phyloP scores from a whole-genome alignment of 2,888 invertebrate species.

The Pachliopta kotzebuea region DNA sequence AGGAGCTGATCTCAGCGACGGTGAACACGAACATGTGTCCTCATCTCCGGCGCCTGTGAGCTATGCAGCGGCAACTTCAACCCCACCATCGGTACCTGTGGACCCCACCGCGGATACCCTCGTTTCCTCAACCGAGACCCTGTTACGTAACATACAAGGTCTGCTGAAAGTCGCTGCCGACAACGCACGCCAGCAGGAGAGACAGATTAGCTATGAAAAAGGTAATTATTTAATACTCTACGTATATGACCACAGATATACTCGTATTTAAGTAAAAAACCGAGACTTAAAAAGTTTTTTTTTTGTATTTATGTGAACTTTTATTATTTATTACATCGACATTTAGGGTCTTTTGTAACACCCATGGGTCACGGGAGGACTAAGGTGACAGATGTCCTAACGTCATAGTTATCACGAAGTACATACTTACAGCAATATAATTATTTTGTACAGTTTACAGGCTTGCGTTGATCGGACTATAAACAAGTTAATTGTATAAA shows the following conservation, averaged over 20 bases:
- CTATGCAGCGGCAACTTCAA: constrained; percentile 87
- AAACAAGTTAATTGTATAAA: too few relatives aligned
- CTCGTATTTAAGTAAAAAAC: too few relatives aligned
- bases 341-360: too few relatives aligned
- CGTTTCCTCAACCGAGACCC: constrained; percentile 94
- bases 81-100: constrained; percentile 68
- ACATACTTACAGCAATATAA: too few relatives aligned
- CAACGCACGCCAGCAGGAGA: constrained; percentile 97
- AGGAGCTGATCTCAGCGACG: constrained; percentile 88
- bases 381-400: too few relatives aligned
- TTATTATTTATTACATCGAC: too few relatives aligned
- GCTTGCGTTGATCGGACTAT: too few relatives aligned
- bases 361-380: too few relatives aligned
- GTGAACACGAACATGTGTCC: constrained; percentile 84
- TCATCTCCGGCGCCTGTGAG: constrained; percentile 86
- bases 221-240: constrained; percentile 80
- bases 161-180: constrained; percentile 98
- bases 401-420: too few relatives aligned
- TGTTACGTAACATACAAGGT: constrained; percentile 97
- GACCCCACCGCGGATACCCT: constrained; percentile 75
- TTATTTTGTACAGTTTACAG: too few relatives aligned
- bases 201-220: constrained; percentile 98
- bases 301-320: too few relatives aligned
- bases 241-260: not conserved
- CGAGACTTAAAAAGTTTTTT: too few relatives aligned